phyloP scores from a whole-genome alignment of 2,888 invertebrate species.

The Campaea margaritaria region DNA sequence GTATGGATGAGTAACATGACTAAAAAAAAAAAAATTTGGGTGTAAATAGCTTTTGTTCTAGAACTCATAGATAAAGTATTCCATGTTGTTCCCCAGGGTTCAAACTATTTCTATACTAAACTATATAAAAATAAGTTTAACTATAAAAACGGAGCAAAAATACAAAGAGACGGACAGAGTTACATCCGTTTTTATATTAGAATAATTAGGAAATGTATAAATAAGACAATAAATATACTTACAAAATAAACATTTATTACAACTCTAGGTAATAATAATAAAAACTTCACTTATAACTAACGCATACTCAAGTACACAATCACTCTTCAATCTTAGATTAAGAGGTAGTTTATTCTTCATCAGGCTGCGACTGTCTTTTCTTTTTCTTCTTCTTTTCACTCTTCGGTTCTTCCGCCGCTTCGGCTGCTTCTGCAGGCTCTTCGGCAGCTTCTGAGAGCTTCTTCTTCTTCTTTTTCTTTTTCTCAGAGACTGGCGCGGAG shows the following conservation, averaged over 20 bases:
- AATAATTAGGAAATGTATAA: no score
- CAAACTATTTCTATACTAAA: no score
- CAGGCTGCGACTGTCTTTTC: conserved; percentile 58
- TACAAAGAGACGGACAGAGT: no score
- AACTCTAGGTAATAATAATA: conserved; percentile 17
- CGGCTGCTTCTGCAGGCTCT: conserved; percentile 48
- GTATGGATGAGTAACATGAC: no score
- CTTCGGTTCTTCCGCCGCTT: conserved; percentile 49
- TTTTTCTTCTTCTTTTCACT: conserved; percentile 79
- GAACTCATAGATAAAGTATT: no score
- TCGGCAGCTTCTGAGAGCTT: conserved; percentile 73
- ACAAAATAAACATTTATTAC: conserved; percentile 23
- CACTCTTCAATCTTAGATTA: conserved; percentile 12
- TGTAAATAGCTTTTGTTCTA: no score
- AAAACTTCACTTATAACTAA: conserved; percentile 16
- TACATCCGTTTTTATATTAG: neutral
- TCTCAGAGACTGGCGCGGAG: conserved; percentile 66
- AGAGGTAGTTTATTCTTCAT: conserved; percentile 61
- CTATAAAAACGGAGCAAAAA: no score
- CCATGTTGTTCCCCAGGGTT: no score
- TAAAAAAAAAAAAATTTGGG: no score
- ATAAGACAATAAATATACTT: conserved; percentile 16
- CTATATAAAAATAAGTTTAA: no score
- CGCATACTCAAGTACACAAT: conserved; percentile 23
- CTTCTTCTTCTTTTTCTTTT: conserved; percentile 84